Conservation (phyloP, 2,797 vertebrate species). For the Chrysocyon brachyurus region DNA sequence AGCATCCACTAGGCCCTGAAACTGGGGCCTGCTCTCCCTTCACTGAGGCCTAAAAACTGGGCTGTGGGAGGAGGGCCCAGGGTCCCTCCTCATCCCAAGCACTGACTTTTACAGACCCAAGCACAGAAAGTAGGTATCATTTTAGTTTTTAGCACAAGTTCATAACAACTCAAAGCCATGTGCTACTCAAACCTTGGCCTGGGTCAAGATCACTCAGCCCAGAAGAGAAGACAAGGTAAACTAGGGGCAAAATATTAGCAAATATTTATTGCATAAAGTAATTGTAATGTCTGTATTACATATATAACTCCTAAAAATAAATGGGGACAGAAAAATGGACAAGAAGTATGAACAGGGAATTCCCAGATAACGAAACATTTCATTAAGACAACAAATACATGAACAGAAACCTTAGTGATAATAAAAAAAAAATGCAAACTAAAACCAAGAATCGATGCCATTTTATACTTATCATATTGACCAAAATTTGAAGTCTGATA, state of each 20-base stretch:
- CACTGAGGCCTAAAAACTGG: not conserved
- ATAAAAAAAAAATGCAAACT: not conserved
- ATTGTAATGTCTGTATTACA: not conserved
- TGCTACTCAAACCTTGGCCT: conserved; percentile 39
- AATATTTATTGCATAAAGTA: not conserved
- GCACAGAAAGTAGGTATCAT: conserved; percentile 68
- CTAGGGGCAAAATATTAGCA: not conserved
- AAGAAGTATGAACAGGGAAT: not conserved
- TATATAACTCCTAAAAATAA: not conserved
- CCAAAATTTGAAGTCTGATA: not conserved
- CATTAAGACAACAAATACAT: not conserved
- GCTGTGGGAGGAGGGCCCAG: not conserved
- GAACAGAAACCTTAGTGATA: not conserved
- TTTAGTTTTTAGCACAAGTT: conserved; percentile 50
- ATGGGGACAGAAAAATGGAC: not conserved
- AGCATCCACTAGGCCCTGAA: not conserved
- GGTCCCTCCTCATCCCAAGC: not conserved
- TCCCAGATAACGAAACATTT: not conserved
- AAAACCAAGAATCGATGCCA: not conserved
- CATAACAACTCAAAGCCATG: conserved; percentile 48
- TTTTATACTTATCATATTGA: not conserved
- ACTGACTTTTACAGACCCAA: conserved; percentile 74
- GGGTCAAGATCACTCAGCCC: not conserved
- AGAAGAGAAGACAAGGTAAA: not conserved
- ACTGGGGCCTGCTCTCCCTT: not conserved